Percentiles rank a stretch among this genome's conserved stretches.
Conservation (phyloP, 30 jellyfish, hydroid and myxozoan species). For the Phacellophora camtschatica region DNA sequence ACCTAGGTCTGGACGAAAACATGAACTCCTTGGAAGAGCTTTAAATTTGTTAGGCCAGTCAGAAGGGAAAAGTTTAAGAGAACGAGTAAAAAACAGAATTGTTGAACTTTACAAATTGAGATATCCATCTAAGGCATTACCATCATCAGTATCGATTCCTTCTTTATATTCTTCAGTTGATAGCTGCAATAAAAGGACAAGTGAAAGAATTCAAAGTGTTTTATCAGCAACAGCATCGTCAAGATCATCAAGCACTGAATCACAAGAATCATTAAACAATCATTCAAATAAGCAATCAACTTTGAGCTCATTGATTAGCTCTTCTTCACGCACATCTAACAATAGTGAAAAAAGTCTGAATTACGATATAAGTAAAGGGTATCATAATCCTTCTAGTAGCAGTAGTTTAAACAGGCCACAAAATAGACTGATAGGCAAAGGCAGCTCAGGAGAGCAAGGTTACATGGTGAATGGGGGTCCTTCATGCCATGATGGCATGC, state of each 20-base stretch:
- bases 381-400: neutral
- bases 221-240: neutral
- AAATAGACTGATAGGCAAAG: constrained; percentile 1
- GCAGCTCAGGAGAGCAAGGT: neutral
- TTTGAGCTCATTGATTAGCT: neutral
- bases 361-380: constrained; percentile 3
- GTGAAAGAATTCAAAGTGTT: neutral
- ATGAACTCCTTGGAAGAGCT: constrained; percentile 88
- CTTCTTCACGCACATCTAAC: neutral
- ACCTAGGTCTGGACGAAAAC: constrained; percentile 92
- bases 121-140: constrained; percentile 50
- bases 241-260: neutral
- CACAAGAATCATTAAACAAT: constrained; percentile 16
- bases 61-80: constrained; percentile 68
- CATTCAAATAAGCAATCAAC: constrained; percentile 4
- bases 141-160: constrained; percentile 2
- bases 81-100: constrained; percentile 70
- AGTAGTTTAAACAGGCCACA: constrained; percentile 5
- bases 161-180: constrained; percentile 32
- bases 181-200: neutral
- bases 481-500: constrained; percentile 69
- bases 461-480: neutral
- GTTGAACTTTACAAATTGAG: constrained; percentile 76
- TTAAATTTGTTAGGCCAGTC: constrained; percentile 61
- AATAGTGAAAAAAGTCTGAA: neutral